Evolutionary conservation across 1,140 invertebrate species (phyloP).

Genomic region (Spodoptera litura): DNA sequence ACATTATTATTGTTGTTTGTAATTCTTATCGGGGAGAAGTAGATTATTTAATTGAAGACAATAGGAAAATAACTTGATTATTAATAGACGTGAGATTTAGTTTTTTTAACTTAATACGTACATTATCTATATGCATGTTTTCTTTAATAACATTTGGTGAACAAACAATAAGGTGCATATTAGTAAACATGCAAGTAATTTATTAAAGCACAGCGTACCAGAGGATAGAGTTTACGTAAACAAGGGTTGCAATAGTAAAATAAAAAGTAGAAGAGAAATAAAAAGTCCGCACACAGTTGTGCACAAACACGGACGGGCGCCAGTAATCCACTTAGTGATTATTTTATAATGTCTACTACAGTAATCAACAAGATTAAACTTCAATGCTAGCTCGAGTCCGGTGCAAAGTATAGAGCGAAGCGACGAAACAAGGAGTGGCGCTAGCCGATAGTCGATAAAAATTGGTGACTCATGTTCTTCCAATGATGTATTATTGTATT

Average conservation of each 20-base stretch:
- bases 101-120: too few species aligned
- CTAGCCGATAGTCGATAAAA: slow-evolving; percentile 60
- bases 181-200: slow-evolving; percentile 1
- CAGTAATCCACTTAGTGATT: slow-evolving; percentile 48
- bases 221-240: neutral
- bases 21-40: too few species aligned
- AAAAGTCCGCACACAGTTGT: slow-evolving; percentile 18
- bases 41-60: too few species aligned
- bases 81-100: too few species aligned
- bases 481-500: slow-evolving; percentile 46
- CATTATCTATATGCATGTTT: neutral
- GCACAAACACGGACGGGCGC: slow-evolving; percentile 38
- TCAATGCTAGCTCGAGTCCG: slow-evolving; percentile 43
- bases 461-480: slow-evolving; percentile 45
- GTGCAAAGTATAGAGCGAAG: slow-evolving; percentile 37
- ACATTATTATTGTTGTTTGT: neutral
- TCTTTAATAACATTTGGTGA: neutral
- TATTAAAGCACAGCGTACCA: neutral
- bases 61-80: too few species aligned
- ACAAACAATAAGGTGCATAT: neutral
- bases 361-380: slow-evolving; percentile 55
- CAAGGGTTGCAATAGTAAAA: slow-evolving; percentile 21
- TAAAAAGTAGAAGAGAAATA: slow-evolving; percentile 15
- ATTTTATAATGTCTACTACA: slow-evolving; percentile 47
- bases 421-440: slow-evolving; percentile 64